Base-by-base conservation (phyloP, 2,797 vertebrate species). In the Neoniphon sammara region DNA sequence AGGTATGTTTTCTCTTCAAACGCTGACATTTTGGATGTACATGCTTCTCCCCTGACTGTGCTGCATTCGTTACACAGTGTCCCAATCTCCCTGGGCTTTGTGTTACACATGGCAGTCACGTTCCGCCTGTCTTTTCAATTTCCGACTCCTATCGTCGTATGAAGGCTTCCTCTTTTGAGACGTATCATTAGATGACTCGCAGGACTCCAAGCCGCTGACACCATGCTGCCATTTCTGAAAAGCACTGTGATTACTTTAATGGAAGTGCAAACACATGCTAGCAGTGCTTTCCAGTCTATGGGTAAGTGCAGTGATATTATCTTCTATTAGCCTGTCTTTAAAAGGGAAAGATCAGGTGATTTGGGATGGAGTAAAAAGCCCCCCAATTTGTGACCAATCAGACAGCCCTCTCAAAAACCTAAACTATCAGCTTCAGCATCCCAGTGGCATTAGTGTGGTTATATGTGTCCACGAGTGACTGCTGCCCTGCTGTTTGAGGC, bases 191-290 rank as follows among this genome's bases (percentile, higher is more conserved):
- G 42, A 80, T 83, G 66, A 75, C 70, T 79, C 79, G 56, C 61
- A 80, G 72, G 71, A 75, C 68, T 70, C 80, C 36, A 53, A 58
- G 54, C 62, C 77, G 70, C 77, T 62, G 73, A 85, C 78, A 80
- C 72, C 76, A 70, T 47, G 68, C 70, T 58, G 66, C 79, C 54
- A 73, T 73, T 87, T 81, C 49, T 44, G 42, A 84, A 78, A 80
- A 83, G 61, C 57, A 74, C 50, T 58, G 65, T 74, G 70, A 82
- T 87, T 83, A 82, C 79, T 83, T 83, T 82, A 85, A 88, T 85
- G 55, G 2, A 79, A 78, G 54, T 75, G 70, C 54, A 87, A 81
- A 81, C 77, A 79, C 68, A 14, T 17, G 42, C 42, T 44, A 44
- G 14, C 42, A 12, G 39, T 65, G 71, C 58, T 78, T 78, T 75